Conservation (phyloP, 1,140 invertebrate species). For the Whitmania pigra region DNA sequence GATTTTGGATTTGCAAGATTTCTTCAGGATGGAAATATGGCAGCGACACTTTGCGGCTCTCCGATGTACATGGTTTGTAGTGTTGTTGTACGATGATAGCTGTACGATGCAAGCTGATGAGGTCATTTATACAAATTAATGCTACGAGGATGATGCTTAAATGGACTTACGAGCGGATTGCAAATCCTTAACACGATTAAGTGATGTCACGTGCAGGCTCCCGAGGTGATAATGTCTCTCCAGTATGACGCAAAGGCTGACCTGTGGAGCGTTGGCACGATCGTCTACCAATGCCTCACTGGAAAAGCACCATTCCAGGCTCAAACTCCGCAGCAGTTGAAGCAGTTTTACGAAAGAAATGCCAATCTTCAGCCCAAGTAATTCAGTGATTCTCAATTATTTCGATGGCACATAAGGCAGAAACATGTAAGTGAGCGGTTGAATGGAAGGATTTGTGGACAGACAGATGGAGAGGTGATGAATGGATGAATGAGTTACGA, state of each 20-base stretch:
- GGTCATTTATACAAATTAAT: too few species aligned
- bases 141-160: too few species aligned
- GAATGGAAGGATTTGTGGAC: too few species aligned
- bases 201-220: slow-evolving; percentile 53
- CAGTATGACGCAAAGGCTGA: slow-evolving; percentile 98
- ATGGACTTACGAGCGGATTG: too few species aligned
- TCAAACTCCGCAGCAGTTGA: slow-evolving; percentile 91
- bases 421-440: background rate
- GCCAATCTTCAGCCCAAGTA: slow-evolving; percentile 86
- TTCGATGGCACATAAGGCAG: background rate
- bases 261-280: slow-evolving; percentile 95
- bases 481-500: too few species aligned
- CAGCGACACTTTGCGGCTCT: slow-evolving; percentile 93
- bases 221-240: slow-evolving; percentile 97
- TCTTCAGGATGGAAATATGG: slow-evolving; percentile 96
- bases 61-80: slow-evolving; percentile 93
- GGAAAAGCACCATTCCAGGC: slow-evolving; percentile 97
- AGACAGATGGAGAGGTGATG: too few species aligned
- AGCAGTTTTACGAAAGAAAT: slow-evolving; percentile 92
- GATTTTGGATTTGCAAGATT: slow-evolving; percentile 99
- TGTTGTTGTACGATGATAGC: background rate
- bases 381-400: slow-evolving; percentile 34
- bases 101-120: background rate
- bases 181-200: too few species aligned
- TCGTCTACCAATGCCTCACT: slow-evolving; percentile 95